Base-by-base conservation (phyloP, 2,888 invertebrate genomes). In the Stenodema calcarata region DNA sequence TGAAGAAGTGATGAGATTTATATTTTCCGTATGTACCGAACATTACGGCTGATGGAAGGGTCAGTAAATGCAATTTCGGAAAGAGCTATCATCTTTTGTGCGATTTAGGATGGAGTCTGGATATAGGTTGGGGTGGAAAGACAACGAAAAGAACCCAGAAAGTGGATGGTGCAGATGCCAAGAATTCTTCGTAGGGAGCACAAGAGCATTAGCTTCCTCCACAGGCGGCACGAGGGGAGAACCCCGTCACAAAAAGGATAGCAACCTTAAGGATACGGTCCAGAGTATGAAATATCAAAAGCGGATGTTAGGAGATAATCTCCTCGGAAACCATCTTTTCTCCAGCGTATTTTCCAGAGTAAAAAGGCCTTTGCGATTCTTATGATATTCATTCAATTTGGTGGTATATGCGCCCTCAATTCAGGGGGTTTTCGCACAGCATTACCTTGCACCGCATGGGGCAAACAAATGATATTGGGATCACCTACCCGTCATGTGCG, bases 201-300 rank as follows among this genome's bases (percentile, higher is more conserved):
- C 41, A 23, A 78, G 44, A 78, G 78, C 78, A 78, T 78, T 78
- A 78, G 78, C 78, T 44, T 78, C 44, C 44, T 18, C 4, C 23
- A 23, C 78, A 27, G 23, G 42, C 35, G n/a, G 28, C 35, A 14
- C 75, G 75, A 23, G 78, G 44, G 78, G 78, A 44, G 78, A 44
- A 12, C 12, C 3, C 44, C 35, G n/a, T 1, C 78, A 50, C 44
- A 80, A 80, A 80, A 80, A 80, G 80, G 50, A 50, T 50, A 44
- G 47, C 44, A 0, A 27, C 30, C 82, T 62, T 35, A 35, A 82
- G 41, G 82, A 82, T 82, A 41, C 82, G 41, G 82, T 69, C 80
- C 82, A 82, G 69, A 23, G 82, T 82, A 82, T 82, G 82, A 82
- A 82, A 82, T 82, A 82, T 82, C 82, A 82, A 82, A 82, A 70